Percentiles rank a stretch among this genome's conserved stretches.
phyloP scores from a whole-genome alignment of 2,888 invertebrate genomes.

The Spodoptera exigua region DNA sequence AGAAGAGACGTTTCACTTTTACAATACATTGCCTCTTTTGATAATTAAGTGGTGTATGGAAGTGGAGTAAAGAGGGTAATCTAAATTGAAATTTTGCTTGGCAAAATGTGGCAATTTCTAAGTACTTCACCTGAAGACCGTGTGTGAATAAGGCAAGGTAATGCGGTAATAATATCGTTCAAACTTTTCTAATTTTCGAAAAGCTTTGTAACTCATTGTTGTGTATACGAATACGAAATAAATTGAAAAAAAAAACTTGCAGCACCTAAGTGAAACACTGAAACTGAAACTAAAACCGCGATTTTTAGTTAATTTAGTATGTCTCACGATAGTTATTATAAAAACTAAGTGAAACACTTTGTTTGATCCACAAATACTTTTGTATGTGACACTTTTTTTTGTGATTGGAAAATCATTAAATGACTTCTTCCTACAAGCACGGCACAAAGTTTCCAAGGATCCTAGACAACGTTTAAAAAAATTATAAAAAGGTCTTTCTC shows the following conservation, averaged over 20 bases:
- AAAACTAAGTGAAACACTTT: too few species aligned
- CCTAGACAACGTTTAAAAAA: too few species aligned
- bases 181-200: conserved; percentile 3
- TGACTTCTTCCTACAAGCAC: too few species aligned
- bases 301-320: too few species aligned
- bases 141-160: neutral
- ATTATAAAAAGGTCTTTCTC: too few species aligned
- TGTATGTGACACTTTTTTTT: too few species aligned
- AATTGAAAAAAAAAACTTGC: too few species aligned
- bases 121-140: conserved; percentile 9
- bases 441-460: too few species aligned
- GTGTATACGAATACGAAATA: too few species aligned
- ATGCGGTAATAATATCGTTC: neutral
- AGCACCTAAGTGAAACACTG: neutral
- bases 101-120: conserved; percentile 22
- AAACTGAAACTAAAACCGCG: neutral
- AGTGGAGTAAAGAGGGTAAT: conserved; percentile 14
- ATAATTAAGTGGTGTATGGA: conserved; percentile 15
- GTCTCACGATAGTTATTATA: too few species aligned
- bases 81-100: conserved; percentile 26
- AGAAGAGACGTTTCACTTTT: conserved; percentile 18
- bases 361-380: too few species aligned
- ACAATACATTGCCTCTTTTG: conserved; percentile 17
- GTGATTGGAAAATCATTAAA: too few species aligned
- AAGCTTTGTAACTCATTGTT: neutral